Percentiles rank a stretch among this genome's conserved stretches.
These are phyloP conservation scores for Pachymerium ferrugineum DNA, from an alignment of 2,888 invertebrate genomes.

Conservation along the genomic window DNA sequence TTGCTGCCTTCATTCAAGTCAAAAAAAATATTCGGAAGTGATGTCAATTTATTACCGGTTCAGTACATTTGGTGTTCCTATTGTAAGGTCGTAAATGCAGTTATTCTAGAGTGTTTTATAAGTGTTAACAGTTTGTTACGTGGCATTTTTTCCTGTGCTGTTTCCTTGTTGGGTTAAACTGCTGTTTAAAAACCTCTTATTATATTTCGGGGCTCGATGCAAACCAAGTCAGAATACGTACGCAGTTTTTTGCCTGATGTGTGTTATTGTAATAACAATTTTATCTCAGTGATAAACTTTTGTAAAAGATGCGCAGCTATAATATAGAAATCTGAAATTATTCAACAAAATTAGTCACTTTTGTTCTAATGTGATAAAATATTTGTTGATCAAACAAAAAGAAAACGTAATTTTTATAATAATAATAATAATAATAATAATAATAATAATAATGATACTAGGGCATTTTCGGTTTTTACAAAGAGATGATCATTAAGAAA, in stretches of 20 bases:
- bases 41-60: conserved; percentile 33
- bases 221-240: conserved; percentile 32
- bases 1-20: not conserved
- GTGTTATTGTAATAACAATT: conserved; percentile 28
- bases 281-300: conserved; percentile 30
- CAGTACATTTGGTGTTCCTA: conserved; percentile 34
- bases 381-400: conserved; percentile 22
- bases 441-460: not conserved
- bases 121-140: conserved; percentile 34
- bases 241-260: conserved; percentile 33
- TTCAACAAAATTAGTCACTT: conserved; percentile 28
- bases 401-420: not conserved
- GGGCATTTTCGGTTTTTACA: not conserved
- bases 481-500: not conserved
- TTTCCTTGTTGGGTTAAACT: conserved; percentile 33
- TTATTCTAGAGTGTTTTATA: conserved; percentile 34
- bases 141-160: conserved; percentile 33
- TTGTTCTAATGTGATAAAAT: conserved; percentile 30
- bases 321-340: not conserved
- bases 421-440: not conserved
- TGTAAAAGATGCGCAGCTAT: conserved; percentile 29
- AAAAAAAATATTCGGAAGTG: conserved; percentile 19
- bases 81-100: conserved; percentile 32
- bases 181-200: conserved; percentile 14
- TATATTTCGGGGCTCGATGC: conserved; percentile 23